These are phyloP conservation scores for Hormiphora californensis DNA, from an alignment of 37 sponge, comb jelly and placozoan genomes.

Conservation along the genomic window DNA sequence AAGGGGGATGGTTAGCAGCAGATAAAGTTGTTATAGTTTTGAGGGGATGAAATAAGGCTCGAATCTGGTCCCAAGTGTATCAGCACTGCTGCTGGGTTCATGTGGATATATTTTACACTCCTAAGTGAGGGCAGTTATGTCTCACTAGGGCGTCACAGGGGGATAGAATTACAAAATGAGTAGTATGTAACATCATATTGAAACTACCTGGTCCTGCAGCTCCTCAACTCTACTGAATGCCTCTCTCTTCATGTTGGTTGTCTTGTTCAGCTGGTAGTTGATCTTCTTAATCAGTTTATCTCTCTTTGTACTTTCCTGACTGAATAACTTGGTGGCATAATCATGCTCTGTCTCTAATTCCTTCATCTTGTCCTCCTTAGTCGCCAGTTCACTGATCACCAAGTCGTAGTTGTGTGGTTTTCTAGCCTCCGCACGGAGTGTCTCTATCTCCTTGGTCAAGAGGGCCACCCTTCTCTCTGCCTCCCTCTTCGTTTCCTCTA, in stretches of 20 bases:
- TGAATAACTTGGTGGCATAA: neutral
- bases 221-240: constrained; percentile 45
- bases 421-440: constrained; percentile 9
- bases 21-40: no score
- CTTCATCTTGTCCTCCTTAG: constrained; percentile 10
- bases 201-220: constrained; percentile 23
- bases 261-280: constrained; percentile 46
- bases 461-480: neutral
- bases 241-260: constrained; percentile 25
- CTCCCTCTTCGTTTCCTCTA: constrained; percentile 42
- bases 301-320: constrained; percentile 14
- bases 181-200: no score
- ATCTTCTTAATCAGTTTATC: constrained; percentile 55
- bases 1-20: no score
- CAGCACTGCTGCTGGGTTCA: no score
- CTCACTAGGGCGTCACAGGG: no score
- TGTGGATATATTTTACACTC: no score
- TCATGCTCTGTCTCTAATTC: constrained; percentile 1
- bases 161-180: no score
- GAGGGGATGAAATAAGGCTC: no score
- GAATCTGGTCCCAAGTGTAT: no score
- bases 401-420: constrained; percentile 50
- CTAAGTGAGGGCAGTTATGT: no score
- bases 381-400: constrained; percentile 29
- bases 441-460: constrained; percentile 31